Evolutionary conservation across 2,113 vertebrate species (phyloP).

Genomic region (Tringa solitaria): DNA sequence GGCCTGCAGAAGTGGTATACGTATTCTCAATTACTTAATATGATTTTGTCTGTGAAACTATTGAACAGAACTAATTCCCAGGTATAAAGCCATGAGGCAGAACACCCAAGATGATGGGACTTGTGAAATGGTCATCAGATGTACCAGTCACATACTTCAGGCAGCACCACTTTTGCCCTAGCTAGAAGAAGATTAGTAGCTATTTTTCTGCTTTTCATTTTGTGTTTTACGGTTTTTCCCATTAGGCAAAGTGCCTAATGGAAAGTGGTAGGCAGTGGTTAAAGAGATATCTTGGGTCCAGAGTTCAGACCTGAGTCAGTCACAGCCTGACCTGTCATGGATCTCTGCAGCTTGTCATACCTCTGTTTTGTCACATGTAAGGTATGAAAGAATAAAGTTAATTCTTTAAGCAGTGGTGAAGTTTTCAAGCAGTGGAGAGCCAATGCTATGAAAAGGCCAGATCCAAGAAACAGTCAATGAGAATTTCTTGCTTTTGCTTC

Average conservation of each 20-base stretch:
- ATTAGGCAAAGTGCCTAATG: not conserved
- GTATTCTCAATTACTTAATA: not conserved
- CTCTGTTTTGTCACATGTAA: not conserved
- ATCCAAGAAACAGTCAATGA: not conserved
- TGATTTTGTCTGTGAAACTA: not conserved
- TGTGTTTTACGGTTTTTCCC: not conserved
- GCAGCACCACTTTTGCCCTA: not conserved
- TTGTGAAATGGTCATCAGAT: not conserved
- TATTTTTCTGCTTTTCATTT: not conserved
- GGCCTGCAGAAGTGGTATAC: not conserved
- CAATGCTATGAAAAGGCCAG: not conserved
- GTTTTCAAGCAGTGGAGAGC: not conserved
- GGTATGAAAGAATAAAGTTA: not conserved
- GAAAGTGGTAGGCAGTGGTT: not conserved
- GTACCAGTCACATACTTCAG: not conserved
- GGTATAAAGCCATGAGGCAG: not conserved
- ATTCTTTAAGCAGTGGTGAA: not conserved
- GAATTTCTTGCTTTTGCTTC: not conserved
- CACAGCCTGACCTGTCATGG: not conserved
- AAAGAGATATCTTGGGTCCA: not conserved
- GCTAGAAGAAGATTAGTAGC: not conserved
- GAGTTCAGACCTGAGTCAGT: not conserved
- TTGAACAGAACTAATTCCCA: not conserved
- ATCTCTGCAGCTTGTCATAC: not conserved
- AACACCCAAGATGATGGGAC: not conserved